These are phyloP conservation scores for Nephrotoma appendiculata DNA, from an alignment of 2,888 invertebrate genomes.

Conservation along the genomic window DNA sequence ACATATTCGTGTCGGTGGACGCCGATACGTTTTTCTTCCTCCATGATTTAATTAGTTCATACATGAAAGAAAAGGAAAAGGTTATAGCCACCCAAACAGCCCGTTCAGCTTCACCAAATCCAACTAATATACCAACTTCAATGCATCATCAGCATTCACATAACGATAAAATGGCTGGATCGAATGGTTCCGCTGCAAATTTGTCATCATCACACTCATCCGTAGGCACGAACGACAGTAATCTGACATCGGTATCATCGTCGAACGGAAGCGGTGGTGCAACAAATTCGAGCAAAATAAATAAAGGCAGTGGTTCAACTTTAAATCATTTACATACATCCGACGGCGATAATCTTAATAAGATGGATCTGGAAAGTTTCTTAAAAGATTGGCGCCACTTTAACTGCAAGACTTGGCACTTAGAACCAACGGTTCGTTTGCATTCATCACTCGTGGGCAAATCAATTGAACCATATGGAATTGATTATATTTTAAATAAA, in stretches of 20 bases:
- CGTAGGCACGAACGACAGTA: conserved; percentile 8
- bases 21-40: conserved; percentile 97
- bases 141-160: neutral
- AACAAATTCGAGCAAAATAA: neutral
- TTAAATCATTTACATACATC: neutral
- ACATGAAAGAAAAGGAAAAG: conserved; percentile 84
- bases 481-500: conserved; percentile 96
- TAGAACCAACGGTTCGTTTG: conserved; percentile 81
- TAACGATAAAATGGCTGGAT: neutral
- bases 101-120: conserved; percentile 30
- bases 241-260: neutral
- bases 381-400: conserved; percentile 82
- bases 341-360: conserved; percentile 1
- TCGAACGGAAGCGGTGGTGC: neutral
- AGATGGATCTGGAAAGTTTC: conserved; percentile 42
- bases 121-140: conserved; percentile 14
- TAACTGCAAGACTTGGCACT: conserved; percentile 89
- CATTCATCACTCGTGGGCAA: conserved; percentile 86
- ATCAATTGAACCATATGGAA: conserved; percentile 95
- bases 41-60: conserved; percentile 91
- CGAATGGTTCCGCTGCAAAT: neutral
- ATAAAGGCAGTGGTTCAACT: neutral
- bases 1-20: conserved; percentile 95
- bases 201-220: neutral
- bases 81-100: conserved; percentile 34